Conservation (phyloP, 2,113 vertebrate species). For the Poeciliopsis turrubarensis region DNA sequence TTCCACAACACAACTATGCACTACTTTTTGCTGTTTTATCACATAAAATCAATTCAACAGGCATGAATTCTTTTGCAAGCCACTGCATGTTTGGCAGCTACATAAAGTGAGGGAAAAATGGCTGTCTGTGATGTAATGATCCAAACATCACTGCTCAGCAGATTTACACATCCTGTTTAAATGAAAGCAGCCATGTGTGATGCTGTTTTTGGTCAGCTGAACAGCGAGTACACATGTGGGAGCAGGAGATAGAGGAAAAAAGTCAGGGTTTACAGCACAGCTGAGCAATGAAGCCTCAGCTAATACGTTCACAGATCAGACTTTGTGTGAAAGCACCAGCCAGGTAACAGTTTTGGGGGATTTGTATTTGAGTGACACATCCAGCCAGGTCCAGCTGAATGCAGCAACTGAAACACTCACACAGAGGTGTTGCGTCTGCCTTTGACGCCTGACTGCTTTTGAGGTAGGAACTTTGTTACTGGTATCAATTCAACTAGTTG, state of each 20-base stretch:
- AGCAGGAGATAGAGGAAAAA: conserved; percentile 14
- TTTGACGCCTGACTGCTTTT: conserved; percentile 50
- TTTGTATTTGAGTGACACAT: conserved; percentile 29
- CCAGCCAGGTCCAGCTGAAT: conserved; percentile 26
- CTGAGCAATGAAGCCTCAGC: conserved; percentile 20
- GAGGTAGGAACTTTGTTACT: conserved; percentile 58
- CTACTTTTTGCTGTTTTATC: not conserved
- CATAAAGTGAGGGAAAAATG: not conserved
- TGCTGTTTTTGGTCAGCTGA: conserved; percentile 14
- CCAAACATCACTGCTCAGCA: conserved; percentile 45
- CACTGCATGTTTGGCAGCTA: not conserved
- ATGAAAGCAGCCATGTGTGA: conserved; percentile 41
- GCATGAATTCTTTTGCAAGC: not conserved
- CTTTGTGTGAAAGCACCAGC: conserved; percentile 1
- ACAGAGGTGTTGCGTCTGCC: conserved; percentile 23
- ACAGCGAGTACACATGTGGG: conserved; percentile 7
- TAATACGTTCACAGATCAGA: conserved; percentile 21
- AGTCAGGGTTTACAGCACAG: conserved; percentile 13
- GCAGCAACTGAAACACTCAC: conserved; percentile 37
- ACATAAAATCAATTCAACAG: not conserved
- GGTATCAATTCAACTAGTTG: not conserved
- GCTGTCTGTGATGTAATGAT: conserved; percentile 46
- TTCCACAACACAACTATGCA: not conserved
- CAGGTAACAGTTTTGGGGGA: conserved; percentile 30
- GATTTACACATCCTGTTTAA: conserved; percentile 26